These are phyloP conservation scores for Myopa testacea DNA, from an alignment of 2,888 invertebrate species.

Conservation along the genomic window DNA sequence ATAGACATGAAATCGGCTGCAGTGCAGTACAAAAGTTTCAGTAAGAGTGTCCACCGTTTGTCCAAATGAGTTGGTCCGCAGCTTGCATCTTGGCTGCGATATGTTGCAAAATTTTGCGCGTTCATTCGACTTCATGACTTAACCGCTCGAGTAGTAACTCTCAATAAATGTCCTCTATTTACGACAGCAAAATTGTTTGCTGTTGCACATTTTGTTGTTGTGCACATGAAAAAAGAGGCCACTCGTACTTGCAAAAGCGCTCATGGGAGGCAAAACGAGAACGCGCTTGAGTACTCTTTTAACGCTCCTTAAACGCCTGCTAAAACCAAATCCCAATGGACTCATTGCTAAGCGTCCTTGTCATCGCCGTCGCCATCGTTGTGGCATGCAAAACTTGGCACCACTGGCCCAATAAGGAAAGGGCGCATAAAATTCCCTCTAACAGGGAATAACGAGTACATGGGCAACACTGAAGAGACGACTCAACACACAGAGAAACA, in stretches of 20 bases:
- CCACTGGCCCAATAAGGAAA: not conserved
- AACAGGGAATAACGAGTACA: not conserved
- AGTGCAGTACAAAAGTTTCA: no score
- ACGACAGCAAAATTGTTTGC: no score
- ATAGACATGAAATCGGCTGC: no score
- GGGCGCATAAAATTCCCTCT: not conserved
- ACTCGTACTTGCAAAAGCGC: not conserved
- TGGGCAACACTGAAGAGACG: constrained; percentile 2
- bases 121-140: not conserved
- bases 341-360: constrained; percentile 6
- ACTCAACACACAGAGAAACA: not conserved
- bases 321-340: constrained; percentile 20
- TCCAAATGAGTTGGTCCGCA: not conserved
- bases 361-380: not conserved
- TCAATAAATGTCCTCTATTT: no score
- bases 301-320: constrained; percentile 38
- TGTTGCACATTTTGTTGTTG: not conserved
- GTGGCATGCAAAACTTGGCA: constrained; percentile 7
- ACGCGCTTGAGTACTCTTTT: constrained; percentile 39
- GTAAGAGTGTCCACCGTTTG: not conserved
- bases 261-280: constrained; percentile 28
- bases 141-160: no score
- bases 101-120: not conserved
- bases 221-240: not conserved
- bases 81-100: not conserved